phyloP scores from a whole-genome alignment of 92 coral and sea anemone genomes.

The Epizoanthus illoricatus region DNA sequence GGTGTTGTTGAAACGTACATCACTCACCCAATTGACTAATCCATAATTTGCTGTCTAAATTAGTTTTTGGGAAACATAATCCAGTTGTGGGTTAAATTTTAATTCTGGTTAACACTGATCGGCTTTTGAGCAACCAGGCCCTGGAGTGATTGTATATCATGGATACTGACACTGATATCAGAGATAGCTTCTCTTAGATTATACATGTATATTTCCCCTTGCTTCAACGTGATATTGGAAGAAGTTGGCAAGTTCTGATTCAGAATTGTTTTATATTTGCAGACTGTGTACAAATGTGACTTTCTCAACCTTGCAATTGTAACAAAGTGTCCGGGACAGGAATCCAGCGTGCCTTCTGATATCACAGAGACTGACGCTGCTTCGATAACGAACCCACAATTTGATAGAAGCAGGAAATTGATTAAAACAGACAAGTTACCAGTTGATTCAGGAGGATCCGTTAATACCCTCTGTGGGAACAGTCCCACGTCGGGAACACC shows the following conservation, averaged over 20 bases:
- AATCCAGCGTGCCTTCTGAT: background rate
- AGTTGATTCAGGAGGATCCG: background rate
- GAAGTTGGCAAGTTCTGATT: background rate
- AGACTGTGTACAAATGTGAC: constrained; percentile 90
- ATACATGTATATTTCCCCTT: background rate
- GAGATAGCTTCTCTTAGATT: too few relatives aligned
- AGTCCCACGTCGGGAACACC: background rate
- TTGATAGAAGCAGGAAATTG: constrained; percentile 3
- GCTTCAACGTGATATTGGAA: background rate
- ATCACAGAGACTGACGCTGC: background rate
- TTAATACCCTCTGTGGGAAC: background rate
- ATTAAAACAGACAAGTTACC: background rate
- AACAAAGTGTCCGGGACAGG: background rate
- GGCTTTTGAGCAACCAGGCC: too few relatives aligned
- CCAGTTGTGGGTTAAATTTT: too few relatives aligned
- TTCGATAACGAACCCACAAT: background rate
- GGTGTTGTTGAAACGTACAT: too few relatives aligned
- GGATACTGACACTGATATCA: background rate
- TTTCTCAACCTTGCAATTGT: constrained; percentile 61
- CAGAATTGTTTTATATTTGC: constrained; percentile 13
- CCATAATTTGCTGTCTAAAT: too few relatives aligned
- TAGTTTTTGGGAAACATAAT: too few relatives aligned
- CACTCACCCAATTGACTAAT: too few relatives aligned
- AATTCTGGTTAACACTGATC: too few relatives aligned
- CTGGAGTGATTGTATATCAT: too few relatives aligned